These are phyloP conservation scores for Panagrolaimus sp. DNA, from an alignment of 1,140 invertebrate genomes.

Conservation along the genomic window DNA sequence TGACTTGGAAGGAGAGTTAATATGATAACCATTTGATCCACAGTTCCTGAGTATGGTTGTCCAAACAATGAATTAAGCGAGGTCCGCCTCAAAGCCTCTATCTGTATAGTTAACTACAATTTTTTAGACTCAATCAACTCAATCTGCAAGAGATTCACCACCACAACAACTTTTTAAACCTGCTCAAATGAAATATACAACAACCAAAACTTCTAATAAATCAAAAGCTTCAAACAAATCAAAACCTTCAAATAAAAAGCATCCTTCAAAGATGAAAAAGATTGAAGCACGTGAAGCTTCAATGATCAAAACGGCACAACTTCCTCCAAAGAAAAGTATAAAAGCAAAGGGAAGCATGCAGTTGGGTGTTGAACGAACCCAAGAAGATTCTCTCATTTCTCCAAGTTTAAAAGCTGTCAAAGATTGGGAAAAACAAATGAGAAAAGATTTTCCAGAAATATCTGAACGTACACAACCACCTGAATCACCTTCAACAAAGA, in stretches of 20 bases:
- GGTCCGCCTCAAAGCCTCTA: no score
- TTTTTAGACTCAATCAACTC: no score
- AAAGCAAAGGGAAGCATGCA: not conserved
- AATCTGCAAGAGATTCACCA: no score
- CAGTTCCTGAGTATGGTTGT: no score
- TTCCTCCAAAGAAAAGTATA: not conserved
- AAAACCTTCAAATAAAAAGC: not conserved
- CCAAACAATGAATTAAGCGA: no score
- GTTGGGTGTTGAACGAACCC: no score
- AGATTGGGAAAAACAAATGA: not conserved
- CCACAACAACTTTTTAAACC: no score
- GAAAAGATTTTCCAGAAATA: constrained; percentile 1
- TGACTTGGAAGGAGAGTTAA: no score
- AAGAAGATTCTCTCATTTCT: not conserved
- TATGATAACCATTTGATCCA: no score
- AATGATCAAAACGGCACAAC: not conserved
- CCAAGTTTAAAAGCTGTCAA: not conserved
- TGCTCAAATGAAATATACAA: no score
- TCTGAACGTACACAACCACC: not conserved
- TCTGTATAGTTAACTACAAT: no score
- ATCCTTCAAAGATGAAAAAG: not conserved
- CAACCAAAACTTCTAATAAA: not conserved
- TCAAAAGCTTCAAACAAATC: not conserved
- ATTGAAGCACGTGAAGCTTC: not conserved
- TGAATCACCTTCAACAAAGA: not conserved